Evolutionary conservation across 1,140 invertebrate species (phyloP).

Genomic region (Aphis craccivora): DNA sequence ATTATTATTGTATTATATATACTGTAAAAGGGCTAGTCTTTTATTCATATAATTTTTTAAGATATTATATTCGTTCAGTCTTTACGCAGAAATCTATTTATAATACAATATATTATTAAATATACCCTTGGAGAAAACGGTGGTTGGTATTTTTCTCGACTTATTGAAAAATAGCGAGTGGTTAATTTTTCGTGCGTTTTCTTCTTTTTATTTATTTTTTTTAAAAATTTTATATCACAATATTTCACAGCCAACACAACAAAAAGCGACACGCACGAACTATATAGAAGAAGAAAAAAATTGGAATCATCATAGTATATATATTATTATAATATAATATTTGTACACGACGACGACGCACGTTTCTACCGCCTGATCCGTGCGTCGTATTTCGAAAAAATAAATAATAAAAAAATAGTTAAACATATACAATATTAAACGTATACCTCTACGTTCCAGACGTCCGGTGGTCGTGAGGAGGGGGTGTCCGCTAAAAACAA

Average conservation of each 20-base stretch:
- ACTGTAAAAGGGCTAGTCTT: slow-evolving; percentile 53
- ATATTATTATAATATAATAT: slow-evolving; percentile 19
- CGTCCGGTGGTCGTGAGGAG: not conserved
- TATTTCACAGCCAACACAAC: slow-evolving; percentile 57
- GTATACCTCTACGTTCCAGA: not conserved
- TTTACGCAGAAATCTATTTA: slow-evolving; percentile 41
- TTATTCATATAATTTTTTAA: slow-evolving; percentile 51
- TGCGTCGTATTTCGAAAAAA: not conserved
- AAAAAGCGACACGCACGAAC: slow-evolving; percentile 57
- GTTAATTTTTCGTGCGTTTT: slow-evolving; percentile 52
- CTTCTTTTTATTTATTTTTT: slow-evolving; percentile 42
- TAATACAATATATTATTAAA: slow-evolving; percentile 5
- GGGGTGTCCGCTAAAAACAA: not conserved
- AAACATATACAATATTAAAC: slow-evolving; percentile 3
- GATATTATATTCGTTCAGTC: slow-evolving; percentile 54
- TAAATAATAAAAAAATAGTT: not conserved
- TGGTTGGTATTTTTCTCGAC: not conserved
- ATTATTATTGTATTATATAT: slow-evolving; percentile 15
- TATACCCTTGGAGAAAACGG: slow-evolving; percentile 51
- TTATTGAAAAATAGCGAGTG: slow-evolving; percentile 19
- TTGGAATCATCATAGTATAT: not conserved
- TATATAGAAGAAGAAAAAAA: slow-evolving; percentile 24
- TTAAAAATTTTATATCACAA: slow-evolving; percentile 53
- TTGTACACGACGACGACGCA: not conserved
- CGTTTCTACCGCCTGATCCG: not conserved